These are phyloP conservation scores for Corythoichthys haematopterus DNA, from an alignment of 2,113 vertebrate genomes.

Conservation along the genomic window DNA sequence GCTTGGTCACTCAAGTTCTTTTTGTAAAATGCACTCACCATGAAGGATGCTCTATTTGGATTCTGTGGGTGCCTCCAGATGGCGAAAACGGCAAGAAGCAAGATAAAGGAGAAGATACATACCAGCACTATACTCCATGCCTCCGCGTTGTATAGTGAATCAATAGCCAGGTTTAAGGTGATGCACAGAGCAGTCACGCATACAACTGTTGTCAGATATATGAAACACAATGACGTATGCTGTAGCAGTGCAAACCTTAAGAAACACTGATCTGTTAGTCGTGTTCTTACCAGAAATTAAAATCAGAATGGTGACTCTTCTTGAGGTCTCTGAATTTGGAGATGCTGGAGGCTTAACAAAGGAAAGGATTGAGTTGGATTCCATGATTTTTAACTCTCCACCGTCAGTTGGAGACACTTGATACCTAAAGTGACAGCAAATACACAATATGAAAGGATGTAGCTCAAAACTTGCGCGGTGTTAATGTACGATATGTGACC, in stretches of 20 bases:
- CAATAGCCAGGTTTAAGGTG: slow-evolving; percentile 49
- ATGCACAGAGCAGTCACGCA: slow-evolving; percentile 62
- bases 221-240: not conserved
- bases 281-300: slow-evolving; percentile 45
- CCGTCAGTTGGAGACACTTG: slow-evolving; percentile 37
- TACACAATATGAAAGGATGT: not conserved
- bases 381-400: slow-evolving; percentile 13
- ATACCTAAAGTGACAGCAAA: slow-evolving; percentile 64
- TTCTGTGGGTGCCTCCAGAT: slow-evolving; percentile 82
- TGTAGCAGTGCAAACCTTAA: not conserved
- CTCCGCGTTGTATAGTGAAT: slow-evolving; percentile 49
- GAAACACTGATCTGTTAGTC: too few species aligned
- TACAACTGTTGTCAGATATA: slow-evolving; percentile 52
- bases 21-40: slow-evolving; percentile 61
- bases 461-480: not conserved
- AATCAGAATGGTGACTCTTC: slow-evolving; percentile 62
- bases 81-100: slow-evolving; percentile 57
- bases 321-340: slow-evolving; percentile 61
- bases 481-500: slow-evolving; percentile 57
- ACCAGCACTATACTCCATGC: slow-evolving; percentile 68
- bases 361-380: slow-evolving; percentile 33
- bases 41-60: slow-evolving; percentile 72
- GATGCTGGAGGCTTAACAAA: slow-evolving; percentile 55
- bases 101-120: slow-evolving; percentile 52
- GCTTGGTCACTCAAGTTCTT: not conserved